Evolutionary conservation across 2,888 invertebrate species (phyloP).

Genomic region (Trissoscelio sp.): DNA sequence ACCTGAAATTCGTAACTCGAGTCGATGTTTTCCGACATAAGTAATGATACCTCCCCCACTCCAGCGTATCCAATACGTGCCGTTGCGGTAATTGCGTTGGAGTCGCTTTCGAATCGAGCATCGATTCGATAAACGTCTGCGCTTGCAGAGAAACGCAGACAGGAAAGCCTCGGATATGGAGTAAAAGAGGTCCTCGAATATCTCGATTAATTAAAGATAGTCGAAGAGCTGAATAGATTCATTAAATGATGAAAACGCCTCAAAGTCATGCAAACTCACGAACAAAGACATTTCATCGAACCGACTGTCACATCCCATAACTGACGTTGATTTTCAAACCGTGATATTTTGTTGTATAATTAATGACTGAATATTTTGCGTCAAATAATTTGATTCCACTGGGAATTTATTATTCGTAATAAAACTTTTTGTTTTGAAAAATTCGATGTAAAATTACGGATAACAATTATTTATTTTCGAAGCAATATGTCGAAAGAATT

Average conservation of each 20-base stretch:
- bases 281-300: conserved; percentile 55
- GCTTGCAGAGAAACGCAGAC: conserved; percentile 53
- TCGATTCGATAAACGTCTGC: conserved; percentile 65
- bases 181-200: conserved; percentile 66
- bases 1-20: conserved; percentile 20
- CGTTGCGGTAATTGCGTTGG: conserved; percentile 61
- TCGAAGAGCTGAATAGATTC: conserved; percentile 61
- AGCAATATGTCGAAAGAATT: no score
- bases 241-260: conserved; percentile 64
- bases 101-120: conserved; percentile 61
- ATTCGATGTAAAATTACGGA: not conserved
- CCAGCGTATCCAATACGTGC: conserved; percentile 51
- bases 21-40: conserved; percentile 51
- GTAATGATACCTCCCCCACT: conserved; percentile 52
- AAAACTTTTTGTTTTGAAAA: not conserved
- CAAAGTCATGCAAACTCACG: conserved; percentile 56
- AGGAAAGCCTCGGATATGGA: conserved; percentile 54
- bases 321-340: conserved; percentile 35
- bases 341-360: conserved; percentile 34
- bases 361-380: conserved; percentile 10
- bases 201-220: conserved; percentile 69
- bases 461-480: no score
- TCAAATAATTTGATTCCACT: conserved; percentile 4
- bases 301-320: conserved; percentile 38
- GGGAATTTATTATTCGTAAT: not conserved